These are phyloP conservation scores for Anthophora plumipes DNA, from an alignment of 2,888 invertebrate species.

Conservation along the genomic window DNA sequence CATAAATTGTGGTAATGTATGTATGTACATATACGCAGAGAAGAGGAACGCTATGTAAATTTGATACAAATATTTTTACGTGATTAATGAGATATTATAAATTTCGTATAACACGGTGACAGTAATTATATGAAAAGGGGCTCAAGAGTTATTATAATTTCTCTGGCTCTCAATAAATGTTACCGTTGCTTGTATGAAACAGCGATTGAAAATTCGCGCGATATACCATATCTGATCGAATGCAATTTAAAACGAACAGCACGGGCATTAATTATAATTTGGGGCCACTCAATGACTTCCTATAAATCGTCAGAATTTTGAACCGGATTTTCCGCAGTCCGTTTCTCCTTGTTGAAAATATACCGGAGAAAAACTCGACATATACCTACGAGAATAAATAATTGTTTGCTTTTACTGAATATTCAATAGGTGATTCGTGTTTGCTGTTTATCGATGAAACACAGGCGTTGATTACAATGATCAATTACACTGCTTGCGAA, in stretches of 20 bases:
- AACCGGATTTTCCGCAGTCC: neutral
- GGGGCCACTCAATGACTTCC: conserved; percentile 33
- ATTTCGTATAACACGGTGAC: neutral
- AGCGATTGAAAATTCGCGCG: neutral
- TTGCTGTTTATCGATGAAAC: conserved; percentile 36
- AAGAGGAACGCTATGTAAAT: neutral
- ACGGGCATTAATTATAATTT: conserved; percentile 37
- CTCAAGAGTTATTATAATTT: conserved; percentile 8
- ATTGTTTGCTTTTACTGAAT: conserved; percentile 51
- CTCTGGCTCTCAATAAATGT: conserved; percentile 10
- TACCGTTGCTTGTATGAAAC: neutral
- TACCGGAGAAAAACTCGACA: conserved; percentile 38
- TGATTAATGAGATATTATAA: neutral
- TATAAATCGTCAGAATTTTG: conserved; percentile 28
- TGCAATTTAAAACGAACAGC: conserved; percentile 22
- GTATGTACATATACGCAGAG: too few relatives aligned
- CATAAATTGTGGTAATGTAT: too few relatives aligned
- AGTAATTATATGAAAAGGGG: neutral
- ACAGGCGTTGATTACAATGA: conserved; percentile 49
- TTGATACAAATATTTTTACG: neutral
- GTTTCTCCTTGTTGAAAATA: conserved; percentile 19
- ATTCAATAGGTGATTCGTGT: conserved; percentile 51
- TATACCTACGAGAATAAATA: conserved; percentile 47
- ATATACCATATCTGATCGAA: neutral
- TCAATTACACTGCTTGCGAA: too few relatives aligned